Percentiles rank a stretch among this genome's conserved stretches.
These are phyloP conservation scores for Poecilia wingei DNA, from an alignment of 2,797 vertebrate species.

Conservation along the genomic window DNA sequence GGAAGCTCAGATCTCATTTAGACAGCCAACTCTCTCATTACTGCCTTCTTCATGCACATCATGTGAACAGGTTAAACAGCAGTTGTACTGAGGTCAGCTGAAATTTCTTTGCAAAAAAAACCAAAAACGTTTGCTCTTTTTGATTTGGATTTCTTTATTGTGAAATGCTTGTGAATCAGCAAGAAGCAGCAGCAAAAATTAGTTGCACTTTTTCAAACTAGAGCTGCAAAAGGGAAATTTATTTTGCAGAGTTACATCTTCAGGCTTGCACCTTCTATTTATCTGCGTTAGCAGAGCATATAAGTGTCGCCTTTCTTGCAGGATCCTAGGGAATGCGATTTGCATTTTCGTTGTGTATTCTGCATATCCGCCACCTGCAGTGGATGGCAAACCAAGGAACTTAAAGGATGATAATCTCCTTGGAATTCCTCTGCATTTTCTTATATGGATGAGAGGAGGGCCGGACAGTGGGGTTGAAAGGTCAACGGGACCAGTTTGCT, in stretches of 20 bases:
- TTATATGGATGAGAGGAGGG: conserved; percentile 66
- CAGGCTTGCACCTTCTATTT: conserved; percentile 16
- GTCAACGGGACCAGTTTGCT: conserved; percentile 83
- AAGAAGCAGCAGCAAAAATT: conserved; percentile 11
- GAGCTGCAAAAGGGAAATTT: conserved; percentile 15
- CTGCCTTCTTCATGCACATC: conserved; percentile 35
- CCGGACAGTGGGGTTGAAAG: conserved; percentile 82
- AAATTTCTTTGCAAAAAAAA: conserved; percentile 25
- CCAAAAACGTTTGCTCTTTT: background rate
- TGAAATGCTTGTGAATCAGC: background rate
- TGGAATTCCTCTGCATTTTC: conserved; percentile 78
- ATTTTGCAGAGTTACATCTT: conserved; percentile 17
- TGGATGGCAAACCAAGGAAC: conserved; percentile 56
- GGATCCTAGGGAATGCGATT: conserved; percentile 58
- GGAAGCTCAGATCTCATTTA: conserved; percentile 71
- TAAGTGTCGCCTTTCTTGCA: conserved; percentile 5
- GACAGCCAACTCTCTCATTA: conserved; percentile 78
- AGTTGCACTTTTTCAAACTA: conserved; percentile 35
- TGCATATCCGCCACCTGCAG: conserved; percentile 53
- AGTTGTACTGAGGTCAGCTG: conserved; percentile 7
- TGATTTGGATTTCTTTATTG: background rate
- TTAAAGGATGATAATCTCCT: conserved; percentile 81
- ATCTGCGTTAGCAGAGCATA: conserved; percentile 24
- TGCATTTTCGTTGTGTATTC: conserved; percentile 43
- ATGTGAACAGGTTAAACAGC: conserved; percentile 56